Conservation (phyloP, 2,888 invertebrate species). For the Steinernema carpocapsae region DNA sequence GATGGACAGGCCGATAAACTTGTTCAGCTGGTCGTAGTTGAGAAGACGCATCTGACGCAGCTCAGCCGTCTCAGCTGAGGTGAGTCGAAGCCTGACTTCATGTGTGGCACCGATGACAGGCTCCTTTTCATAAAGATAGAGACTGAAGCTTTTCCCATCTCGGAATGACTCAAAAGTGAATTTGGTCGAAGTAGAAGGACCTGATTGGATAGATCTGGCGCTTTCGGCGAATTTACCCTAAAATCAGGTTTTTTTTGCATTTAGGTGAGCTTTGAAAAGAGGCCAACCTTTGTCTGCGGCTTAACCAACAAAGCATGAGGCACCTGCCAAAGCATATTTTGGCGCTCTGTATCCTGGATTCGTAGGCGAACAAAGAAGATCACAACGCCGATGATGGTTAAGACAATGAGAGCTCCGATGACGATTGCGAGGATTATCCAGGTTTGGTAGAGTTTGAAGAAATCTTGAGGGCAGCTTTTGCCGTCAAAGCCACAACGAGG, state of each 20-base stretch:
- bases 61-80: not conserved
- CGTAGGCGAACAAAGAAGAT: slow-evolving; percentile 7
- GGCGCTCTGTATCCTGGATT: slow-evolving; percentile 2
- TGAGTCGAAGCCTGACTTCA: slow-evolving; percentile 17
- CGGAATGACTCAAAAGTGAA: slow-evolving; percentile 45
- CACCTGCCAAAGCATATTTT: slow-evolving; percentile 27
- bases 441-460: slow-evolving; percentile 48
- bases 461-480: slow-evolving; percentile 45
- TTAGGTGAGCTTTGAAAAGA: not conserved
- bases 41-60: slow-evolving; percentile 43
- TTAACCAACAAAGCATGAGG: slow-evolving; percentile 4
- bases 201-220: slow-evolving; percentile 51
- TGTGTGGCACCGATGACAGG: slow-evolving; percentile 13
- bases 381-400: slow-evolving; percentile 3
- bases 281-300: slow-evolving; percentile 13
- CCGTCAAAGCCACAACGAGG: slow-evolving; percentile 51
- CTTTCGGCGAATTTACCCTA: slow-evolving; percentile 38
- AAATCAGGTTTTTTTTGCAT: not conserved
- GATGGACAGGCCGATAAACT: slow-evolving; percentile 59
- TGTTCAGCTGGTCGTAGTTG: slow-evolving; percentile 60
- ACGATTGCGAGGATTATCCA: slow-evolving; percentile 42
- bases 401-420: not conserved
- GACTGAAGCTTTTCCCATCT: slow-evolving; percentile 9
- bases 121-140: slow-evolving; percentile 12
- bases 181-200: slow-evolving; percentile 48